Percentiles rank a stretch among this genome's conserved stretches.
phyloP scores from a whole-genome alignment of 2,113 vertebrate species.

The Corythaeola cristata region DNA sequence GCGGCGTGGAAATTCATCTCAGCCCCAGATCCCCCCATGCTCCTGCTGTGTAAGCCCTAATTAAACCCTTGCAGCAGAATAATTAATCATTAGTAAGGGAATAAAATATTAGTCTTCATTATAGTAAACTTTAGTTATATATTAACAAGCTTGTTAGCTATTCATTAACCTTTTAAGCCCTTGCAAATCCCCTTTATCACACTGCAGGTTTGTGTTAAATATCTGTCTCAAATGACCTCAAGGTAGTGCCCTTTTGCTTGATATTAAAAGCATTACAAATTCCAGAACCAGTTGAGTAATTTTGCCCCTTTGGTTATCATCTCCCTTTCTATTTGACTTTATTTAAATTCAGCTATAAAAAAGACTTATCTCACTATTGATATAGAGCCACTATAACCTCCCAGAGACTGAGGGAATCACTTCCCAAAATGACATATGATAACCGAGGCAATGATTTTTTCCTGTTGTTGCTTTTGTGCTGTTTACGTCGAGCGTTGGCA shows the following conservation, averaged over 20 bases:
- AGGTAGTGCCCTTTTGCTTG: background rate
- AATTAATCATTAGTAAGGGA: constrained; percentile 30
- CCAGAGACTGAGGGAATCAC: background rate
- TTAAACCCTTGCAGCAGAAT: constrained; percentile 23
- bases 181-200: background rate
- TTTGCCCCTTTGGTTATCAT: background rate
- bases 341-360: background rate
- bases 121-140: constrained; percentile 4
- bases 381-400: background rate
- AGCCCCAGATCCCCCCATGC: background rate
- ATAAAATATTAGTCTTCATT: constrained; percentile 26
- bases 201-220: background rate
- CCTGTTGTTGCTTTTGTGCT: background rate
- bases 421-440: background rate
- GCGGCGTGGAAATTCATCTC: background rate
- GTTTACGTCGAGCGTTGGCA: background rate
- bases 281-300: background rate
- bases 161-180: constrained; percentile 1
- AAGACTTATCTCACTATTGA: background rate
- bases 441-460: background rate
- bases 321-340: background rate
- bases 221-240: background rate
- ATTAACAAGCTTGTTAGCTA: background rate
- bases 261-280: background rate
- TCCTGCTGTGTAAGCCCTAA: background rate